phyloP scores from a whole-genome alignment of 2,888 invertebrate genomes.

The Ectemnius continuus region DNA sequence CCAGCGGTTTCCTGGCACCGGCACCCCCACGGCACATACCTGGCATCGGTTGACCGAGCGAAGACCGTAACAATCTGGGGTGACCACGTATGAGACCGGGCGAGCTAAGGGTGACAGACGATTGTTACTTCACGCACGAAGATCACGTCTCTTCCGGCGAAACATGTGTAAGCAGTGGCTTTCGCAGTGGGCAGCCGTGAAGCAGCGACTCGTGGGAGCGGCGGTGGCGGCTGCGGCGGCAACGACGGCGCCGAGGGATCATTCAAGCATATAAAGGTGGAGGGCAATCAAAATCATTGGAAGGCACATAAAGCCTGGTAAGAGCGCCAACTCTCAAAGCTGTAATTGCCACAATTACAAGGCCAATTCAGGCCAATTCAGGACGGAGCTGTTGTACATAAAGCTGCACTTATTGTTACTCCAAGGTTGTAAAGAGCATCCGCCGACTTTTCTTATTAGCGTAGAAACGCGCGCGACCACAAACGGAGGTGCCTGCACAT shows the following conservation, averaged over 20 bases:
- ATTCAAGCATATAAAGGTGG: conserved; percentile 23
- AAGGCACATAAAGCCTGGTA: conserved; percentile 41
- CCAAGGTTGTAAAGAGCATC: conserved; percentile 49
- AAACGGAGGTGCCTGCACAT: too few relatives aligned
- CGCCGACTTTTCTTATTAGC: neutral
- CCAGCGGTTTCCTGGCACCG: conserved; percentile 95
- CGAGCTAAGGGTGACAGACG: conserved; percentile 55
- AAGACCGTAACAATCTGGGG: conserved; percentile 91
- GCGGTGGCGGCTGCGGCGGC: neutral
- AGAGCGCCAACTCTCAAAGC: conserved; percentile 30
- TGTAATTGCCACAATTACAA: conserved; percentile 25
- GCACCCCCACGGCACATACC: conserved; percentile 89
- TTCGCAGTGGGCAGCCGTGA: too few relatives aligned
- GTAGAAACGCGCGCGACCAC: neutral
- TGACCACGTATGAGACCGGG: conserved; percentile 79
- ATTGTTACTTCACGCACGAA: conserved; percentile 50
- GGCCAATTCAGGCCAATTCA: conserved; percentile 27
- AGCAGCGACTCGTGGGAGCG: neutral
- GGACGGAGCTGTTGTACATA: conserved; percentile 54
- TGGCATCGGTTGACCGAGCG: conserved; percentile 91
- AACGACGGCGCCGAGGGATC: neutral
- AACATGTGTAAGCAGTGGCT: neutral
- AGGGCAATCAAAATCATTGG: conserved; percentile 52
- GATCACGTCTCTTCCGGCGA: conserved; percentile 31
- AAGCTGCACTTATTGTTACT: conserved; percentile 55